Base-by-base conservation (phyloP, 35 echinoderm and acorn worm species). In the Ophiothrix spiculata region DNA sequence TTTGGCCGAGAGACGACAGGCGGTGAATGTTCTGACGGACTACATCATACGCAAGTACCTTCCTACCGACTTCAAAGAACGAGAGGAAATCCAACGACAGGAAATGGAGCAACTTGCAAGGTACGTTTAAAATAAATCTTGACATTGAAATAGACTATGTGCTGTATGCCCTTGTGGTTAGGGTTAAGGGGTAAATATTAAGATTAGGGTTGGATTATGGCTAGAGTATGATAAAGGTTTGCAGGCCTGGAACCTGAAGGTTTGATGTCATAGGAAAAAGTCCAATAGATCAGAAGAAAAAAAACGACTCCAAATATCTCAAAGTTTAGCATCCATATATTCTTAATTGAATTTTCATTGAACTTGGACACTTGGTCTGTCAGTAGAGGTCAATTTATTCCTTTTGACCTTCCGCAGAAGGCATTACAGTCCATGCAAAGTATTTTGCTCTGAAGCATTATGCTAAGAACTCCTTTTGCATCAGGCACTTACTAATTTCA, bases 11-110 rank as follows among this genome's bases (percentile, higher is more conserved):
- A 40, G 89, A 15, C 80, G 78, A 32, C 80, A 95, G 63, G 41
- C 79, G 6, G 89, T 87, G 39, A 91, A 78, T 1, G 56, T 46
- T 1, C 28, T 85, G 10, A 35, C 79, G 10, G 74, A 39, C 25
- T 40, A 82, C 12, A 56, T 95, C 12, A 39, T 95, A 28, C 84
- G 76, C 37, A 75, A 87, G 38, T 81, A 91, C 41, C 88, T 95
- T 16, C 42, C 79, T 0, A 33, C 54, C 10, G 85, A 87, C 6
- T 79, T 76, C 39, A 25, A 69, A 41, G 73, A 91, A 21, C 75
- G 93, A 32, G 83, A 91, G 69, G 37, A 34, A 21, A 75, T 87
- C 15, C 89, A 95, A 32, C 77, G 35, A 40, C 37, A 86, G 64
- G 83, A 86, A 42, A n/a, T 91, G 38, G 89, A 86, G 34, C 42